A percentile compares a stretch with the other conserved stretches of the same genome.
Evolutionary conservation across 2,797 vertebrate genomes (phyloP).

Genomic region (Onychomys torridus): DNA sequence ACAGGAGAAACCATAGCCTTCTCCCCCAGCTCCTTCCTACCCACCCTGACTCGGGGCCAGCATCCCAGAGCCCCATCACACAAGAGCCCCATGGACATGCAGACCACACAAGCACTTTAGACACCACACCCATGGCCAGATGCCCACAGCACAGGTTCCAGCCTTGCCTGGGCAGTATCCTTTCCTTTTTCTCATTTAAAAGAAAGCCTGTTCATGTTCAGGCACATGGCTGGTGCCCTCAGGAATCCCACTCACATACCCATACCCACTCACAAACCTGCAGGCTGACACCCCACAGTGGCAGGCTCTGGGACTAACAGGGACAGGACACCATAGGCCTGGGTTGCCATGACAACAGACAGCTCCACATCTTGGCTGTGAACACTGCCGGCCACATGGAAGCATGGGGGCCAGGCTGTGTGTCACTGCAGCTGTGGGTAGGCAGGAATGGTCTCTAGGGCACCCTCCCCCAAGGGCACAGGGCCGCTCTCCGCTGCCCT

Average conservation of each 20-base stretch:
- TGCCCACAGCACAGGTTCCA: neutral
- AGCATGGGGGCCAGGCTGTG: neutral
- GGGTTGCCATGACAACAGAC: conserved; percentile 55
- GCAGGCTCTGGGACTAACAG: neutral
- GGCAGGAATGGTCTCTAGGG: neutral
- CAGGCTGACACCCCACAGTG: neutral
- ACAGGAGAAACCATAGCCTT: neutral
- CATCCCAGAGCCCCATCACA: neutral
- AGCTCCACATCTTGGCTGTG: neutral
- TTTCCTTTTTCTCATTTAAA: neutral
- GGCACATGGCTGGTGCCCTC: neutral
- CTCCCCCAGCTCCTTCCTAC: neutral
- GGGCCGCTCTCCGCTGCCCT: accelerated
- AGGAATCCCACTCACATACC: neutral
- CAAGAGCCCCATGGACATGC: neutral
- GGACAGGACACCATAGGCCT: conserved; percentile 36
- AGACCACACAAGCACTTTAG: neutral
- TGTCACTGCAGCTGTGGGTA: neutral
- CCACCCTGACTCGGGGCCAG: neutral
- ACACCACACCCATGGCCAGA: neutral
- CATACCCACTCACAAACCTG: neutral
- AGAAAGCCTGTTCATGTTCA: neutral
- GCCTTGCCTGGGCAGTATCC: neutral
- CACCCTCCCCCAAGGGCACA: neutral
- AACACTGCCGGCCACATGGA: neutral